These are phyloP conservation scores for Drosophila infuscata DNA, from an alignment of 2,888 invertebrate genomes.

Conservation along the genomic window DNA sequence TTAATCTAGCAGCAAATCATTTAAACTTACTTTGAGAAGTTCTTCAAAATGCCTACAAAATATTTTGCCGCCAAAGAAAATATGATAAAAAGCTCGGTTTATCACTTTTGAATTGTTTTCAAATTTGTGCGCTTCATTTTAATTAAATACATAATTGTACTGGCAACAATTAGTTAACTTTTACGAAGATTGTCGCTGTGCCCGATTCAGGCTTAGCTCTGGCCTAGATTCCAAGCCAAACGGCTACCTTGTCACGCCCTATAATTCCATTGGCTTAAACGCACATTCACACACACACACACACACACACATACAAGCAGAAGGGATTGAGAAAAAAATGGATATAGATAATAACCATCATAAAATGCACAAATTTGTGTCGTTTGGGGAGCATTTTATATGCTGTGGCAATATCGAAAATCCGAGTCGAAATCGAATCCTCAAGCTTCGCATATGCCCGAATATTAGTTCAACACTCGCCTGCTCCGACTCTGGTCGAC, in stretches of 20 bases:
- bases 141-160: not conserved
- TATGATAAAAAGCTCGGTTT: not conserved
- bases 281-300: not conserved
- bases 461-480: slow-evolving; percentile 63
- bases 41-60: not conserved
- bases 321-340: slow-evolving; percentile 3
- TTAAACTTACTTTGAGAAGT: not conserved
- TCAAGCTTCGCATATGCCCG: slow-evolving; percentile 38
- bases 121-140: not conserved
- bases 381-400: slow-evolving; percentile 68
- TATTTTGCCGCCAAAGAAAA: not conserved
- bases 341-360: slow-evolving; percentile 49
- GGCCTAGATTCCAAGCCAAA: not conserved
- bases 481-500: slow-evolving; percentile 19
- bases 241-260: slow-evolving; percentile 15
- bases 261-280: slow-evolving; percentile 5
- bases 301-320: not conserved
- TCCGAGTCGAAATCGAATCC: slow-evolving; percentile 38
- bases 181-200: not conserved
- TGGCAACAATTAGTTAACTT: slow-evolving; percentile 8
- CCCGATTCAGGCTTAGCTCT: not conserved
- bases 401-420: slow-evolving; percentile 39
- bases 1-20: not conserved
- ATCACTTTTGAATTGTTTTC: not conserved
- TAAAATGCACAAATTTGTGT: slow-evolving; percentile 71